Base-by-base conservation (phyloP, 2,113 vertebrate species). In the Centropus bengalensis region DNA sequence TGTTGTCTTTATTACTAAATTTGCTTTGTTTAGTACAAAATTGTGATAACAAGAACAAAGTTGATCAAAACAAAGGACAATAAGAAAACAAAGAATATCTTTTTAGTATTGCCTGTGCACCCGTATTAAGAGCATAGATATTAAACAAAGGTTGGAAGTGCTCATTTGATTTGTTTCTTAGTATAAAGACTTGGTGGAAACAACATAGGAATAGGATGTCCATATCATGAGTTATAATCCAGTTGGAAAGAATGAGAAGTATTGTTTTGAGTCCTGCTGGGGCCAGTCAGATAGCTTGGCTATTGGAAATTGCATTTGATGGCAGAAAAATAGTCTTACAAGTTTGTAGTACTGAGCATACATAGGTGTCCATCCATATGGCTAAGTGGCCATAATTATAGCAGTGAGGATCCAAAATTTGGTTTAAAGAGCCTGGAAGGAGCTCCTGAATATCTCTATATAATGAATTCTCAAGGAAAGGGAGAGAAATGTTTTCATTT, bases 251-350 rank as follows among this genome's bases (percentile, higher is more conserved):
- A 80, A 80, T 74, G 23, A 93, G 76, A 51, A 79, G 44, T 71
- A 73, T 77, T 88, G 69, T 91, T 91, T 94, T 88, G n/a, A 60
- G 51, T 75, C 91, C 86, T 88, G 47, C 56, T 91, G 88, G 56
- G 64, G 47, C 44, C 94, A 88, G 67, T 86, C 68, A 77, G 67
- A 30, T 58, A 52, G 40, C 49, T 60, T 78, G 76, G 56, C 40
- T 90, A 14, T 22, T 75, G 70, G 62, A 91, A 92, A 64, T 51
- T 30, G 14, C 27, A 33, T 36, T 63, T 67, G 68, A 70, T 81
- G 76, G 42, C 52, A 80, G 56, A 89, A 82, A 85, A 22, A 8
- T 0, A 21, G 68, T 44, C 21, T 94, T 78, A 13, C 6, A n/a
- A 42, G 36, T 36, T 66, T 52, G 67, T 55, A 64, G 58, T 30